phyloP scores from a whole-genome alignment of 2,888 invertebrate genomes.

The Leucophenga montana region DNA sequence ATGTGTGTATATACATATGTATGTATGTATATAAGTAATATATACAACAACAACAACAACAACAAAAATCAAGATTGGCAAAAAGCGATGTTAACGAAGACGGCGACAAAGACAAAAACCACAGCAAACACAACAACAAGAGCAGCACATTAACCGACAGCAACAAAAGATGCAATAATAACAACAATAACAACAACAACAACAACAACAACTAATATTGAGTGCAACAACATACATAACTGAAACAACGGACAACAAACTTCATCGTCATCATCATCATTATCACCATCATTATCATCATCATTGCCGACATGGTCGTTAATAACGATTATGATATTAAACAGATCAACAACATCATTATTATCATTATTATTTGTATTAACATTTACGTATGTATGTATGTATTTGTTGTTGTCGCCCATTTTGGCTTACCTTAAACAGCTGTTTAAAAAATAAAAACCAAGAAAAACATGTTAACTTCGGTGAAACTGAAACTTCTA shows the following conservation, averaged over 20 bases:
- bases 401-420: background rate
- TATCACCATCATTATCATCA: background rate
- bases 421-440: background rate
- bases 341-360: background rate
- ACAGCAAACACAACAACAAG: constrained; percentile 21
- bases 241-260: constrained; percentile 31
- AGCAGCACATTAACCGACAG: constrained; percentile 22
- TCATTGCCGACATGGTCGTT: constrained; percentile 38
- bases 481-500: too few relatives aligned
- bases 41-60: background rate
- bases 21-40: constrained; percentile 28
- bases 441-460: constrained; percentile 7
- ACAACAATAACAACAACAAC: background rate
- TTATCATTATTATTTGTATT: background rate
- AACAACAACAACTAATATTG: constrained; percentile 25
- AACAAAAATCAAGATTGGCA: constrained; percentile 62
- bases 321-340: background rate
- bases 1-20: constrained; percentile 34
- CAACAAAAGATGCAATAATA: constrained; percentile 29
- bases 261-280: constrained; percentile 7
- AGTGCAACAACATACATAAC: too few relatives aligned
- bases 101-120: constrained; percentile 23
- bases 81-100: background rate
- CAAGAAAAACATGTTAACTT: constrained; percentile 19
- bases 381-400: background rate